A percentile compares a stretch with the other conserved stretches of the same genome.
Evolutionary conservation across 2,113 vertebrate genomes (phyloP).

Genomic region (Aythya baeri): DNA sequence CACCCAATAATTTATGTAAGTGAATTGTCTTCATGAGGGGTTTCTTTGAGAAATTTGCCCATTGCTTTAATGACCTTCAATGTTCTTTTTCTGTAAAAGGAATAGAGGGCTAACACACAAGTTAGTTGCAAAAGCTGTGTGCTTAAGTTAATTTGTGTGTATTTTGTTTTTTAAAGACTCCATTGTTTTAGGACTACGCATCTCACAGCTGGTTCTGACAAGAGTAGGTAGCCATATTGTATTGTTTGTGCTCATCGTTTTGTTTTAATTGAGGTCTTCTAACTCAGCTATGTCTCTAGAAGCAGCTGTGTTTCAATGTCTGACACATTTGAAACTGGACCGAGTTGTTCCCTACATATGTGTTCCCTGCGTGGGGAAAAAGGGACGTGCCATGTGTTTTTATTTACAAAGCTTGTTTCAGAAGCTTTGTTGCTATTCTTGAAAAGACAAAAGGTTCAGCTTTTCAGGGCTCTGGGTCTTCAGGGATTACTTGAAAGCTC

Average conservation of each 20-base stretch:
- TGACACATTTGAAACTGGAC: neutral
- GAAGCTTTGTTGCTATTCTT: neutral
- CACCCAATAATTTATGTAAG: slow-evolving; percentile 48
- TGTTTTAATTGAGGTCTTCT: neutral
- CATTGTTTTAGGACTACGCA: slow-evolving; percentile 33
- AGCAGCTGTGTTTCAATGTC: neutral
- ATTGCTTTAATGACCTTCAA: slow-evolving; percentile 13
- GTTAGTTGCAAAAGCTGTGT: neutral
- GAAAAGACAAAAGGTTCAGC: neutral
- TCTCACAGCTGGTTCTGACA: neutral
- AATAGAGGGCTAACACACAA: neutral
- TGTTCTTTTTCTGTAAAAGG: slow-evolving; percentile 17
- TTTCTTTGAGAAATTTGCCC: slow-evolving; percentile 52
- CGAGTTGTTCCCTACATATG: neutral
- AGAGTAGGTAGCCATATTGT: neutral
- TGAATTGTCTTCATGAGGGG: slow-evolving; percentile 1
- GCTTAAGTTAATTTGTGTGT: slow-evolving; percentile 19
- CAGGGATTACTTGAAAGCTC: neutral
- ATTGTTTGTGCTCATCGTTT: neutral
- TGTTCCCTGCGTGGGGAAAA: neutral
- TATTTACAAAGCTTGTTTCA: slow-evolving; percentile 1
- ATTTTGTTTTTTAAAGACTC: neutral
- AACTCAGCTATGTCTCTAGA: neutral
- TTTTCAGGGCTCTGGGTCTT: neutral
- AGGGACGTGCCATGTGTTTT: neutral